Base-by-base conservation (phyloP, 2,888 invertebrate genomes). In the Tyria jacobaeae region DNA sequence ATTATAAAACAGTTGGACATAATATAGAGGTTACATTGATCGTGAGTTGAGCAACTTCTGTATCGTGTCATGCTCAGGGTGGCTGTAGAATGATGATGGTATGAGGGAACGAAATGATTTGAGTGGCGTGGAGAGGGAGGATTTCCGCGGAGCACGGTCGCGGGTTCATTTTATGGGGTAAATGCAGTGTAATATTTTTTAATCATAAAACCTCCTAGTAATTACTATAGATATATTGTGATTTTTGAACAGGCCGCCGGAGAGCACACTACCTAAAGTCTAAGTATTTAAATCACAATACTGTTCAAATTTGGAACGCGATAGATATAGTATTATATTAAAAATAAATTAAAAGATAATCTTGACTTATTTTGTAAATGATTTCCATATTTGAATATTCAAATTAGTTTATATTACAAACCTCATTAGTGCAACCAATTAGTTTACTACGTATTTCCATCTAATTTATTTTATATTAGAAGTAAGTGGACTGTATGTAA, bases 21-120 rank as follows among this genome's bases (percentile, higher is more conserved):
- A 44, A 25, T 15, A 5, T 41, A 31, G 55, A 60, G 9, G 24
- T 49, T 41, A 48, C 60, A 55, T 55, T 34, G 50, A 41, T 9
- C 12, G 12, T 21, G 21, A 12, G 12, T 37, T 21, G 35, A 14
- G 60, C 31, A 54, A 49, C 25, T 15, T 60, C 55, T 60, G 44
- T 10, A 1, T 53, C 14, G 25, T 25, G 50, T 57, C 48, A 52
- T 39, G 39, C 39, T 61, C n/a, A 21, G 57, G 52, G 57, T 31
- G 44, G 31, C 12, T 52, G 12, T 34, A 17, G 41, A 17, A 31
- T 47, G 57, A 57, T 39, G 52, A 57, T 48, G 53, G 44, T 52
- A 21, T 51, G 56, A 47, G 44, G 57, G 53, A 31, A 14, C 35
- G 57, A 48, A 58, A 53, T 62, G 62, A 62, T 62, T 58, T 58